Percentiles rank a stretch among this genome's conserved stretches.
These are phyloP conservation scores for Ursus arctos DNA, from an alignment of 2,113 vertebrate genomes.

Conservation along the genomic window DNA sequence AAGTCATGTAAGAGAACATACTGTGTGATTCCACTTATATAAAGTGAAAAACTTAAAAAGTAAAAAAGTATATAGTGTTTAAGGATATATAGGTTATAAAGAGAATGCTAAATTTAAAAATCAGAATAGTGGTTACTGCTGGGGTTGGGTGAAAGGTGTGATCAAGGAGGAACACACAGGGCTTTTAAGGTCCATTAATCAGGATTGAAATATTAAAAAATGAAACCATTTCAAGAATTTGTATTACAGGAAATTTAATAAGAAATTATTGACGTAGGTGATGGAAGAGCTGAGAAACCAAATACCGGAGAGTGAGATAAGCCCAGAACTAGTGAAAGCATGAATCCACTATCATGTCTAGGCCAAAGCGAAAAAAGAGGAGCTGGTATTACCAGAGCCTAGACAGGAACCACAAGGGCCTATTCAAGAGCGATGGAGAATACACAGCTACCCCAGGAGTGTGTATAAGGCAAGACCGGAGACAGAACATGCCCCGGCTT, in stretches of 20 bases:
- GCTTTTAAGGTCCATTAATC: background rate
- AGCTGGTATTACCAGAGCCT: background rate
- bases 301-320: background rate
- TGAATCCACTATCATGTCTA: background rate
- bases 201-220: background rate
- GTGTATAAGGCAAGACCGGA: background rate
- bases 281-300: background rate
- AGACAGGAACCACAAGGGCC: background rate
- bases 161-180: background rate
- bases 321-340: background rate
- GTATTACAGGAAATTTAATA: background rate
- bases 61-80: background rate
- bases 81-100: background rate
- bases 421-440: background rate
- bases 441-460: background rate
- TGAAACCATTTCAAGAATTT: background rate
- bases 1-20: background rate
- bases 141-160: background rate
- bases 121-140: background rate
- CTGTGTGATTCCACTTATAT: background rate
- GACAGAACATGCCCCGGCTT: background rate
- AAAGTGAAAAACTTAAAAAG: background rate
- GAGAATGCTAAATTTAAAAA: constrained; percentile 25
- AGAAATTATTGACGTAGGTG: background rate
- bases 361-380: background rate